Evolutionary conservation across 2,797 vertebrate genomes (phyloP).

Genomic region (Amniataba percoides): DNA sequence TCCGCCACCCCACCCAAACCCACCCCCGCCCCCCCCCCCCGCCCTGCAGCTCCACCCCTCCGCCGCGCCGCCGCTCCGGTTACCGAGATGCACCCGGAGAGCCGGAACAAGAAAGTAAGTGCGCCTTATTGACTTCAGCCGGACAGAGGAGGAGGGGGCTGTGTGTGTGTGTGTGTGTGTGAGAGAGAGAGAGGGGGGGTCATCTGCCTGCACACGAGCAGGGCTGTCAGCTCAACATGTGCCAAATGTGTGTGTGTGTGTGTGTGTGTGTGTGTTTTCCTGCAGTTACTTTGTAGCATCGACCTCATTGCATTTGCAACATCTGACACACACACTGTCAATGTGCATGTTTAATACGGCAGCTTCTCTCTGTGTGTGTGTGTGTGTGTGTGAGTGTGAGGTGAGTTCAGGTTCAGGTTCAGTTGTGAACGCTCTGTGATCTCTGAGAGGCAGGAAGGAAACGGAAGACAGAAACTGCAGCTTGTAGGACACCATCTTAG

Average conservation of each 20-base stretch:
- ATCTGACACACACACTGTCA: slow-evolving; percentile 2
- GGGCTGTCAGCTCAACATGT: slow-evolving; percentile 64
- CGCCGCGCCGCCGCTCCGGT: slow-evolving; percentile 80
- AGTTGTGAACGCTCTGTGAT: slow-evolving; percentile 64
- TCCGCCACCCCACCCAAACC: no score
- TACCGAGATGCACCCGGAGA: slow-evolving; percentile 91
- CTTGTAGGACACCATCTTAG: slow-evolving; percentile 85
- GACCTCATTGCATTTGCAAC: slow-evolving; percentile 49
- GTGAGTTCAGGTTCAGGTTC: slow-evolving; percentile 72
- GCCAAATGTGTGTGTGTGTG: slow-evolving; percentile 49
- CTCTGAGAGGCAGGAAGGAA: slow-evolving; percentile 82
- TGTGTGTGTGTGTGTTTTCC: background rate
- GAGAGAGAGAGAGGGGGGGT: no score
- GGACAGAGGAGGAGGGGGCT: slow-evolving; percentile 25
- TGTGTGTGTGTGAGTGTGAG: background rate
- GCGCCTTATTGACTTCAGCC: slow-evolving; percentile 73
- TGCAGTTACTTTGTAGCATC: slow-evolving; percentile 51
- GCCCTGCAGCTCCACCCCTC: slow-evolving; percentile 81
- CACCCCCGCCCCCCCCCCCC: slow-evolving; percentile 72
- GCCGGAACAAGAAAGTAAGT: slow-evolving; percentile 90
- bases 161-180: slow-evolving; percentile 20
- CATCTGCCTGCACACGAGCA: slow-evolving; percentile 46
- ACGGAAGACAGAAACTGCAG: slow-evolving; percentile 79
- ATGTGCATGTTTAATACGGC: slow-evolving; percentile 7
- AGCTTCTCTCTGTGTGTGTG: background rate